Conservation (phyloP, 1,140 invertebrate genomes). For the Xylocopa sonorina region DNA sequence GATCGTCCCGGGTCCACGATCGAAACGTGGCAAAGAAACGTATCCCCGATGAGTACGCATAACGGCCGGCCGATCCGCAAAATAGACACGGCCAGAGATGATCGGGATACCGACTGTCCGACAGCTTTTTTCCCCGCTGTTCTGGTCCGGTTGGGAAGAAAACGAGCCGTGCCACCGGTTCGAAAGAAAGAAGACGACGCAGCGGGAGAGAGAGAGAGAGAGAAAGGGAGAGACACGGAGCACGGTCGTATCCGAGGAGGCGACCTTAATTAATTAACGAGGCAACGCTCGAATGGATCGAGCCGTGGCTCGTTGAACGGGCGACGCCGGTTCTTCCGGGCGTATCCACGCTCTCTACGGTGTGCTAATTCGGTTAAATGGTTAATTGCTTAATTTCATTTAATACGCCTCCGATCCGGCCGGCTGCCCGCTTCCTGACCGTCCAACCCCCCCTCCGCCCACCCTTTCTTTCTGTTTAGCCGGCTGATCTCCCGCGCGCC, state of each 20-base stretch:
- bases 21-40: constrained; percentile 53
- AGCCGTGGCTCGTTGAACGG: constrained; percentile 31
- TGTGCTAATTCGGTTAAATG: constrained; percentile 78
- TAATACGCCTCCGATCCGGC: constrained; percentile 70
- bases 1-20: not conserved
- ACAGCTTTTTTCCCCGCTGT: constrained; percentile 36
- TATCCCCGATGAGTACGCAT: not conserved
- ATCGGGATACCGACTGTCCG: constrained; percentile 59
- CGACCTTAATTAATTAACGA: constrained; percentile 67
- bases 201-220: not conserved
- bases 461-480: constrained; percentile 15
- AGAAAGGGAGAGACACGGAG: not conserved
- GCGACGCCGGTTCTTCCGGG: constrained; percentile 60
- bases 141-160: constrained; percentile 40
- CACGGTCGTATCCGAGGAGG: constrained; percentile 44
- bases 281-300: constrained; percentile 58
- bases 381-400: constrained; percentile 79
- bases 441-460: not conserved
- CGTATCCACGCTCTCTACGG: constrained; percentile 64
- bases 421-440: constrained; percentile 54
- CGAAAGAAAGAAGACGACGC: constrained; percentile 40
- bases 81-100: constrained; percentile 56
- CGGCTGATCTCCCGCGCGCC: too few species aligned
- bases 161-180: constrained; percentile 5
- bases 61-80: constrained; percentile 45